Evolutionary conservation across 2,113 vertebrate species (phyloP), one percentile per base, ranked within the genome.

Genomic region (Argyrosomus japonicus): DNA sequence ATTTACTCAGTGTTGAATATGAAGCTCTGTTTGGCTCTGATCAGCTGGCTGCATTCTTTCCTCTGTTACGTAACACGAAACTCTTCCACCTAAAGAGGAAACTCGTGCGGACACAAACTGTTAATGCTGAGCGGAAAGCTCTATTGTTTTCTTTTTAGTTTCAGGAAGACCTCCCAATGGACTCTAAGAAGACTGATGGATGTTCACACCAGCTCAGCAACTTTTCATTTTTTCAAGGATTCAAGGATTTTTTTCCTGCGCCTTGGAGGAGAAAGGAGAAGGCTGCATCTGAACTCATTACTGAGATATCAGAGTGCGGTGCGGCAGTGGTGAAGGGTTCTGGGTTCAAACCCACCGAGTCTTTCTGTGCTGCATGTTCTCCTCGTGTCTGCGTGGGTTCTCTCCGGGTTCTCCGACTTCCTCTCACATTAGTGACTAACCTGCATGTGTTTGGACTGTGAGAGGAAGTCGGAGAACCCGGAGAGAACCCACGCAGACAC

Each of bases 1-100:
- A 63, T 18, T 9, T 43, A 43, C 40, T 43, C 6, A 43, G 40
- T 43, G 43, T 12, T 45, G 9, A 45, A 12, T 45, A n/a, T n/a
- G 40, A 25, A 40, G 14, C 15, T 50, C 27, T 45, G 51, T 40
- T 64, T 40, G 60, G 32, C 36, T 63, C 23, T 18, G 36, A 48
- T 71, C 77, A 48, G 51, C 50, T 57, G 32, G 32, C 32, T 11
- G 36, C 45, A 45, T 62, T 72, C 25, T 45, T 73, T 65, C 51
- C 77, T 53, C 18, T 21, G 36, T 69, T 75, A 54, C 1, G 7
- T 58, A 51, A 73, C 29, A 2, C 13, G 1, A n/a, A n/a, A 5
- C 32, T 13, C 11, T 68, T 9, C 7, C 9, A 48, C 60, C 27
- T 14, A 13, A 4, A 47, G 32, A 76, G 80, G 64, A 82, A 82